These are phyloP conservation scores for Semotilus atromaculatus DNA, from an alignment of 2,797 vertebrate species.

Conservation along the genomic window DNA sequence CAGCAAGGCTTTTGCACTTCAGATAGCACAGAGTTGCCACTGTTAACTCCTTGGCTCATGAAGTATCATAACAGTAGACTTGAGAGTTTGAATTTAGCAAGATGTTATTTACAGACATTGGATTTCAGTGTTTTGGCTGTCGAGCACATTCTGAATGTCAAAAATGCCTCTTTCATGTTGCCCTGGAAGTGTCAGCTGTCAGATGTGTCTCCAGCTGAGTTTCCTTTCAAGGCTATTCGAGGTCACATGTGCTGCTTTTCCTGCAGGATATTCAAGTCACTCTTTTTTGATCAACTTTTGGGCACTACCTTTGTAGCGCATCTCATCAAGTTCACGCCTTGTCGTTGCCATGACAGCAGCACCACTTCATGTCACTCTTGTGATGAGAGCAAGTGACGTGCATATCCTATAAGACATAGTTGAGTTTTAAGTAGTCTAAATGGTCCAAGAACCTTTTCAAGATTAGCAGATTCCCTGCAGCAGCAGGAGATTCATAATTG, in stretches of 20 bases:
- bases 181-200: constrained; percentile 49
- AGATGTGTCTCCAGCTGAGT: constrained; percentile 28
- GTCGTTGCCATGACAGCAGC: constrained; percentile 67
- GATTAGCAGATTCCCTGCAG: constrained; percentile 1
- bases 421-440: constrained; percentile 11
- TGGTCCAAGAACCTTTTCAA: not conserved
- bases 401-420: constrained; percentile 10
- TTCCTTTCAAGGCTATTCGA: constrained; percentile 33
- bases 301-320: constrained; percentile 11
- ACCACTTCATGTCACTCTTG: constrained; percentile 58
- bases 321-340: constrained; percentile 44
- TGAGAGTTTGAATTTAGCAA: constrained; percentile 25
- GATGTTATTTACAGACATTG: constrained; percentile 39
- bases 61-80: not conserved
- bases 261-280: not conserved
- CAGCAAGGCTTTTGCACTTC: constrained; percentile 1
- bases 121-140: constrained; percentile 35
- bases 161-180: constrained; percentile 40
- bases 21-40: constrained; percentile 7
- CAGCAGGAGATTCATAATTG: constrained; percentile 9
- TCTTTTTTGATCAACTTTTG: constrained; percentile 28
- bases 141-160: constrained; percentile 27
- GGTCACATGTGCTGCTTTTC: constrained; percentile 28
- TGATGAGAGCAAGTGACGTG: constrained; percentile 56
- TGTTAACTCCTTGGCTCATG: not conserved